Evolutionary conservation across 2,113 vertebrate species (phyloP), one percentile per base, ranked within the genome.

Genomic region (Mystacornis crossleyi): DNA sequence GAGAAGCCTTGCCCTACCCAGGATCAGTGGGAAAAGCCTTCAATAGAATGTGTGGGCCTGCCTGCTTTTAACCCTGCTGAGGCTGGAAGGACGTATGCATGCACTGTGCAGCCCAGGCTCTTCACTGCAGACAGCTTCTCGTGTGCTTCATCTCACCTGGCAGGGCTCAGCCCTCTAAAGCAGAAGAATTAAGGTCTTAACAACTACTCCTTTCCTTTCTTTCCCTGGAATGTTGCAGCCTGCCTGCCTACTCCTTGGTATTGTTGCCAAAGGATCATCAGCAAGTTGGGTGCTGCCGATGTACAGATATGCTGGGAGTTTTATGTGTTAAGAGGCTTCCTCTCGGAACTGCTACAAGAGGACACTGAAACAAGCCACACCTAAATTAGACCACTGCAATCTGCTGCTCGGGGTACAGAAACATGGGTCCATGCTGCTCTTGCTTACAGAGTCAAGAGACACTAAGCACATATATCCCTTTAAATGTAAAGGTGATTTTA

Each of bases 41-140:
- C 43, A 79, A 7, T 34, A 65, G 58, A 60, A 28, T 5, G 29
- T 14, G 33, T 31, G 69, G 17, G 40, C 55, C 69, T 61, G 65
- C 42, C 67, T 57, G 71, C 9, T 45, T 92, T 80, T 88, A 53
- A n/a, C 17, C n/a, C 48, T 20, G 34, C 26, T 62, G 62, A 61
- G 38, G 31, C 0, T 75, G 51, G 74, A 61, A 45, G 50, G 58
- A 69, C 3, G 3, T 17, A 48, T 0, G 4, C 17, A 48, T 0
- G 0, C 25, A 81, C 12, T 0, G 0, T 18, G 18, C 9, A 13
- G 58, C 43, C 0, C 0, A 20, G 43, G 33, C 67, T 64, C 34
- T 28, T 50, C 1, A 3, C 19, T 36, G 28, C n/a, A 66, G 31
- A 34, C n/a, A 57, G 34, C 55, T 81, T 60, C 67, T 78, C 60